Conservation (phyloP, 2,113 vertebrate genomes). For the Ptychochromis oligacanthus region DNA sequence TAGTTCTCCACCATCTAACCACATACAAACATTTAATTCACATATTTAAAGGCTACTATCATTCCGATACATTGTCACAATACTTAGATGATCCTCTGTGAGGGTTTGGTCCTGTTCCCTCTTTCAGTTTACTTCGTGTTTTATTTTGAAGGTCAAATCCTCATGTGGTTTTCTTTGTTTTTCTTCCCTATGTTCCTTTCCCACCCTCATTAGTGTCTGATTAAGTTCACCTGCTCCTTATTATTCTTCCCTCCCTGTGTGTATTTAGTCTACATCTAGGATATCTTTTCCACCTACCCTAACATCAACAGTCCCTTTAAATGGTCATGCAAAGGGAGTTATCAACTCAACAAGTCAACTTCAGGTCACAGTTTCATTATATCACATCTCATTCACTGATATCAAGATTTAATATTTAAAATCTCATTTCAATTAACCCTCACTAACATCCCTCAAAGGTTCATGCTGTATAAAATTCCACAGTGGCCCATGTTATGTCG, state of each 20-base stretch:
- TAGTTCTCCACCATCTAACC: too few species aligned
- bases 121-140: background rate
- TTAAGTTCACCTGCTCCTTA: fast-evolving
- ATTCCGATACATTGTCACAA: fast-evolving
- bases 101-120: background rate
- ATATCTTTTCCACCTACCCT: background rate
- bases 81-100: background rate
- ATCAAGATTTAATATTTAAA: background rate
- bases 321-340: too few species aligned
- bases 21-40: too few species aligned
- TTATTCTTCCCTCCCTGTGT: background rate
- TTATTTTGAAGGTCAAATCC: fast-evolving
- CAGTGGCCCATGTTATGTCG: too few species aligned
- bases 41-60: too few species aligned
- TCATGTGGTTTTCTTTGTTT: background rate
- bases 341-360: too few species aligned
- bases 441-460: background rate
- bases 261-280: background rate
- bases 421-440: background rate
- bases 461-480: too few species aligned
- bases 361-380: background rate
- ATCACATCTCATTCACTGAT: background rate
- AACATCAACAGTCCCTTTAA: too few species aligned
- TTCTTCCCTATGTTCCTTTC: background rate
- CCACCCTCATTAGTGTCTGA: background rate